Conservation (phyloP, 37 sponge, comb jelly and placozoan species). For the Geodia barretti region DNA sequence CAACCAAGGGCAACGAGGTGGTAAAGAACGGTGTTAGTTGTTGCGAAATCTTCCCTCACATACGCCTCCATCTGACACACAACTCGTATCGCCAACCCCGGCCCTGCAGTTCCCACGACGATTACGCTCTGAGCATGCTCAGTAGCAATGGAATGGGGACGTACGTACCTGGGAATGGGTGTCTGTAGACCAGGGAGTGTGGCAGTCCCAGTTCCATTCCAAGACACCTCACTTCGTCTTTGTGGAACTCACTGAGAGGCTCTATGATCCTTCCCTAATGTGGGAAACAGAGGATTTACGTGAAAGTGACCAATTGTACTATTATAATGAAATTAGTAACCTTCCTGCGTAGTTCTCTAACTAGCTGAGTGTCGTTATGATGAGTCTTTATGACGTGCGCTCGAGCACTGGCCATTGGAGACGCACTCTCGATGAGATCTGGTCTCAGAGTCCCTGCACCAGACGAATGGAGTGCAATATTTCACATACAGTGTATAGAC, state of each 20-base stretch:
- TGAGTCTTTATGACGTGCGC: conserved; percentile 95
- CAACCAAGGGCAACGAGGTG: background rate
- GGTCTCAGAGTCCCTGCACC: conserved; percentile 82
- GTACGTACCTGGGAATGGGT: conserved; percentile 87
- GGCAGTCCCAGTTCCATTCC: conserved; percentile 83
- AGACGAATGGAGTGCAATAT: background rate
- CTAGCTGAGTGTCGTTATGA: conserved; percentile 91
- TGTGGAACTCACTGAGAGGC: conserved; percentile 90
- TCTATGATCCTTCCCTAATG: conserved; percentile 76
- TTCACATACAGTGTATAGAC: background rate
- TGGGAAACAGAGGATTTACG: background rate
- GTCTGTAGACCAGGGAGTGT: conserved; percentile 70
- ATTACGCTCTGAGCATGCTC: background rate
- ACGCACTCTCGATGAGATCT: conserved; percentile 93
- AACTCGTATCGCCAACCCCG: conserved; percentile 83
- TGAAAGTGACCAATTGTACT: background rate
- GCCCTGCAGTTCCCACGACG: conserved; percentile 32
- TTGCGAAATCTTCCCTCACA: conserved; percentile 38
- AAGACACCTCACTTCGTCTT: conserved; percentile 88
- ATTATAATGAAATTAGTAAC: too few species aligned
- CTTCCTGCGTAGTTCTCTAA: conserved; percentile 66
- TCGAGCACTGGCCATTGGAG: conserved; percentile 65
- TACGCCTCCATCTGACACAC: conserved; percentile 60
- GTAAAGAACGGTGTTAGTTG: conserved; percentile 33
- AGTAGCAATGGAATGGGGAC: background rate